A percentile compares a stretch with the other conserved stretches of the same genome.
Conservation (phyloP, 2,113 vertebrate genomes). For the Gallinago jamesoni region DNA sequence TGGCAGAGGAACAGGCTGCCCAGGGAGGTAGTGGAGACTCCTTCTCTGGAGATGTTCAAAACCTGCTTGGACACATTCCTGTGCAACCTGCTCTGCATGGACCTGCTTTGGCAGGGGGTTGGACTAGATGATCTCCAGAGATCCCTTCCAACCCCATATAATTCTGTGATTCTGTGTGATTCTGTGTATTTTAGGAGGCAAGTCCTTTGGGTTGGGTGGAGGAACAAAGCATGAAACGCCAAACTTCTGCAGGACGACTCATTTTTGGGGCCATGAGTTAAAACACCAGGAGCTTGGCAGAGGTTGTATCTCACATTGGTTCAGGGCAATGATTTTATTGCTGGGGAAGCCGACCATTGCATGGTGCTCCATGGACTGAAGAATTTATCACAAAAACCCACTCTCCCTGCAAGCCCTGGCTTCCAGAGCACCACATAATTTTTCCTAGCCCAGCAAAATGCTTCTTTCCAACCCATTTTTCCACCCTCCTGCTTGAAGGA, state of each 20-base stretch:
- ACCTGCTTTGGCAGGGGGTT: no score
- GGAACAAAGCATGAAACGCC: rapidly evolving
- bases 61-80: no score
- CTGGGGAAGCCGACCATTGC: not conserved
- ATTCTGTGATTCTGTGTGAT: no score
- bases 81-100: no score
- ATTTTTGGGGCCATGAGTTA: not conserved
- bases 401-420: not conserved
- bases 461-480: not conserved
- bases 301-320: not conserved
- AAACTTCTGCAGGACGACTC: not conserved
- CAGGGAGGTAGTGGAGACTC: no score
- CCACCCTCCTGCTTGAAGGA: not conserved
- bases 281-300: rapidly evolving
- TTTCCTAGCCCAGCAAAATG: not conserved
- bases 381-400: rapidly evolving
- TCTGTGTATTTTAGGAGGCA: not conserved
- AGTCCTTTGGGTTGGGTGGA: not conserved
- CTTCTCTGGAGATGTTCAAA: no score
- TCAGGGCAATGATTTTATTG: not conserved
- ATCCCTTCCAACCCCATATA: no score
- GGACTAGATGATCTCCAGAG: no score
- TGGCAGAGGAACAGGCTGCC: no score
- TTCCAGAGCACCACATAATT: not conserved
- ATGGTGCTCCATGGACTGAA: not conserved